Evolutionary conservation across 2,888 invertebrate species (phyloP), one percentile per base, ranked within the genome.

Genomic region (Dryobotodes eremita): DNA sequence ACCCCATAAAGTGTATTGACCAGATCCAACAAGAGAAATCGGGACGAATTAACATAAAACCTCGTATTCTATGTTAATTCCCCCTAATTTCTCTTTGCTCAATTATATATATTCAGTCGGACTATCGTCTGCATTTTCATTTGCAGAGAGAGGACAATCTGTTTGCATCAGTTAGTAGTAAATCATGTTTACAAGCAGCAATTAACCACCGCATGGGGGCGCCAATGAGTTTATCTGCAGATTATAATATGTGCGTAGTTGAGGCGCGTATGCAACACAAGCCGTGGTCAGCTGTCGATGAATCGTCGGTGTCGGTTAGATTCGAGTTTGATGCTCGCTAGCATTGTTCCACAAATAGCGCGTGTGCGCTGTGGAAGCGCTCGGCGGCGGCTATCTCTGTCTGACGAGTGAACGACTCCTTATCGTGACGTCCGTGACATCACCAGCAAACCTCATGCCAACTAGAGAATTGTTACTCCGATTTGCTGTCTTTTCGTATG

Each of bases 381-480:
- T 84, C 85, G 79, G 81, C 85, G 77, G 85, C 87, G 81, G 80
- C 92, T 89, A 86, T 95, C 94, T 93, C 93, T 77, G 87, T 93
- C 93, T 89, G 89, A 82, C 91, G 90, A 93, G 95, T 95, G 95
- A 95, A 96, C 95, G 95, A 95, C 95, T 93, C 91, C 92, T 95
- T 96, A 95, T 95, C 95, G 92, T 91, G 77, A 84, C 89, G 91
- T 90, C 91, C 92, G 92, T 94, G 95, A 95, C 94, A 95, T 94
- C 94, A 93, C 89, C 88, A 89, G 83, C 91, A 89, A 91, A 90
- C 71, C 89, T 87, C 92, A 92, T 92, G 92, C 92, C 93, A 93
- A 92, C 91, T 91, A 92, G 89, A 92, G 88, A 92, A 91, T 87
- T 90, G 89, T 90, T 88, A 90, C 90, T 88, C 83, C 71, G 77